Base-by-base conservation (phyloP, 1,140 invertebrate species). In the Rhyzopertha dominica region DNA sequence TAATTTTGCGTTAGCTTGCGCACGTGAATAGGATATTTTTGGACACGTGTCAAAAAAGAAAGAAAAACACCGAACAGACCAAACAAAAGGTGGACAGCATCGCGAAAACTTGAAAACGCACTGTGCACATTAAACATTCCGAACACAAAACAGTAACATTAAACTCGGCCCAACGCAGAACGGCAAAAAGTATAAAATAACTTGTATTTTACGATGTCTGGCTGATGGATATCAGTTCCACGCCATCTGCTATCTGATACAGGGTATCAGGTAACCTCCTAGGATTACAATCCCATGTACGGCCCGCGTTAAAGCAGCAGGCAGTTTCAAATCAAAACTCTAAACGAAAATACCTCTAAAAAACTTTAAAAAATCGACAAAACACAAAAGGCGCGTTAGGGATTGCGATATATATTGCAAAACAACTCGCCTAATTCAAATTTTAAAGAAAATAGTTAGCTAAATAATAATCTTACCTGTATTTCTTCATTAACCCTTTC, bases 181-280 rank as follows among this genome's bases (percentile, higher is more conserved):
- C n/a, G n/a, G n/a, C n/a, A n/a, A n/a, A 55, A 49, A 47, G 56
- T 61, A 59, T 61, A 61, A 58, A 58, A 56, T 61, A 57, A 58
- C 59, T 42, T 50, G 59, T 61, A 59, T 57, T 59, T n/a, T 61
- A 61, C 59, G 54, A 59, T 51, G 59, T 54, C 59, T 59, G 45
- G 53, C 56, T 59, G 59, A 61, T 59, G 57, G 51, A 51, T 61
- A 61, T 61, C 59, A 54, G 45, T 58, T 61, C 47, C 59, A 56
- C 52, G 54, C 59, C 59, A 61, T 61, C 59, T 61, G 59, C 52
- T 48, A 61, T 55, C 42, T 50, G 59, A 61, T 61, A 51, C 41
- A 32, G 37, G 31, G 34, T 55, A 59, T 61, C 59, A 52, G 24
- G 42, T 61, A 48, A 54, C 59, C 43, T 42, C 44, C 49, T 61